phyloP scores from a whole-genome alignment of 2,113 vertebrate genomes.

The Corydoras sp. region DNA sequence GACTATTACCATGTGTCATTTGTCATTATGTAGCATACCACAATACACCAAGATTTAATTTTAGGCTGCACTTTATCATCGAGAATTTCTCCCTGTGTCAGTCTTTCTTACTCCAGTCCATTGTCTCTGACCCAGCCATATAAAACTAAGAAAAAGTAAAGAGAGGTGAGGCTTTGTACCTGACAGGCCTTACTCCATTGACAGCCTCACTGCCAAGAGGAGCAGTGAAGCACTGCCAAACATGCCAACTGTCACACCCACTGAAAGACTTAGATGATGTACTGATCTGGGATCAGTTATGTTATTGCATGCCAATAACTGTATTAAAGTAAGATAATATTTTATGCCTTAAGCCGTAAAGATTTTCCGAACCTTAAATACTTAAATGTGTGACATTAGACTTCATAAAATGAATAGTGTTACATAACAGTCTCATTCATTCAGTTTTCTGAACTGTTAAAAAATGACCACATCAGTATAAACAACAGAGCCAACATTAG shows the following conservation, averaged over 20 bases:
- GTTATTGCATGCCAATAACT: slow-evolving; percentile 4
- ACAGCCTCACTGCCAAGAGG: slow-evolving; percentile 35
- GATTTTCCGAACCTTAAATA: too few species aligned
- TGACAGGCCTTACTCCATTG: slow-evolving; percentile 37
- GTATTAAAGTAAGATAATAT: slow-evolving; percentile 6
- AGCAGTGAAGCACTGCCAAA: slow-evolving; percentile 27
- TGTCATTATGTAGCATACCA: slow-evolving; percentile 68
- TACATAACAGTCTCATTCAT: too few species aligned
- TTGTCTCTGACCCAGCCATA: slow-evolving; percentile 64
- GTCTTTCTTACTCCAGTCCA: slow-evolving; percentile 46
- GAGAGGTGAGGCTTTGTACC: slow-evolving; percentile 33
- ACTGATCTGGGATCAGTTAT: slow-evolving; percentile 1
- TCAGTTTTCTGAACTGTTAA: too few species aligned
- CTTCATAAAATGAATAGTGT: too few species aligned
- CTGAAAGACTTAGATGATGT: slow-evolving; percentile 12
- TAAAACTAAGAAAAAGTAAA: slow-evolving; percentile 52
- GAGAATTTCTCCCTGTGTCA: slow-evolving; percentile 42
- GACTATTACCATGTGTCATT: slow-evolving; percentile 67
- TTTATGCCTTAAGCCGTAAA: too few species aligned
- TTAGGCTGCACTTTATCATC: slow-evolving; percentile 55
- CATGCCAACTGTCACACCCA: slow-evolving; percentile 23
- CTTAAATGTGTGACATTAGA: too few species aligned
- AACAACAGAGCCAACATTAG: too few species aligned
- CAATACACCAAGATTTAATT: slow-evolving; percentile 70
- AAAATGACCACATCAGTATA: too few species aligned